Evolutionary conservation across 2,888 invertebrate species (phyloP).

Genomic region (Eupithecia vulgata): DNA sequence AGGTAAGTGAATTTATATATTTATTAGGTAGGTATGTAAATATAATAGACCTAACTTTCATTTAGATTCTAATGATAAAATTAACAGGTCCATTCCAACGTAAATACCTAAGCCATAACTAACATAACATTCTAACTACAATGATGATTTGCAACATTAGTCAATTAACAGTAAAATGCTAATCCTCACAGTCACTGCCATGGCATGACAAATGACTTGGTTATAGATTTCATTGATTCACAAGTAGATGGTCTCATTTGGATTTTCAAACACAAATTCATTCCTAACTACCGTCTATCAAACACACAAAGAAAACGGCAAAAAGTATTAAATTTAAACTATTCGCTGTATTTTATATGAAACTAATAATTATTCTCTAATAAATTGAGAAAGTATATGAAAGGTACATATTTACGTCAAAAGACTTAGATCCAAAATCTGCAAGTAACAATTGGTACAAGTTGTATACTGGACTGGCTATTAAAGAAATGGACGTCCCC

Average conservation of each 20-base stretch:
- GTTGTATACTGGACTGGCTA: conserved; percentile 67
- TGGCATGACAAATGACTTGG: conserved; percentile 51
- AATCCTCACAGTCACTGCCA: conserved; percentile 70
- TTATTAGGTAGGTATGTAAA: not conserved
- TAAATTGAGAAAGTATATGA: conserved; percentile 62
- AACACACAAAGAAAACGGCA: conserved; percentile 66
- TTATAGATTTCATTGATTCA: conserved; percentile 56
- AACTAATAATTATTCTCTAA: conserved; percentile 50
- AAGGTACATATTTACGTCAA: conserved; percentile 70
- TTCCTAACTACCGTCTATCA: conserved; percentile 57
- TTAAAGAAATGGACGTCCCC: conserved; percentile 33
- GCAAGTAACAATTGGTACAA: conserved; percentile 64
- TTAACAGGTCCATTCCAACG: conserved; percentile 20
- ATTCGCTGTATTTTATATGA: conserved; percentile 63
- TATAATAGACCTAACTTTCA: conserved; percentile 12
- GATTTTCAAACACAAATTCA: conserved; percentile 50
- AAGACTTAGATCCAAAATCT: conserved; percentile 75
- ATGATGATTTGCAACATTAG: conserved; percentile 29
- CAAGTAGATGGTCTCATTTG: conserved; percentile 54
- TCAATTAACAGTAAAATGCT: conserved; percentile 62
- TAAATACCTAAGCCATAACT: conserved; percentile 24
- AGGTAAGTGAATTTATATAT: not conserved
- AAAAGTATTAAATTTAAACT: conserved; percentile 46
- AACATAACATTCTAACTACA: conserved; percentile 26
- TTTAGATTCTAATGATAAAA: conserved; percentile 23